These are phyloP conservation scores for Psittacula cyanocephala DNA, from an alignment of 2,113 vertebrate genomes.

Conservation along the genomic window DNA sequence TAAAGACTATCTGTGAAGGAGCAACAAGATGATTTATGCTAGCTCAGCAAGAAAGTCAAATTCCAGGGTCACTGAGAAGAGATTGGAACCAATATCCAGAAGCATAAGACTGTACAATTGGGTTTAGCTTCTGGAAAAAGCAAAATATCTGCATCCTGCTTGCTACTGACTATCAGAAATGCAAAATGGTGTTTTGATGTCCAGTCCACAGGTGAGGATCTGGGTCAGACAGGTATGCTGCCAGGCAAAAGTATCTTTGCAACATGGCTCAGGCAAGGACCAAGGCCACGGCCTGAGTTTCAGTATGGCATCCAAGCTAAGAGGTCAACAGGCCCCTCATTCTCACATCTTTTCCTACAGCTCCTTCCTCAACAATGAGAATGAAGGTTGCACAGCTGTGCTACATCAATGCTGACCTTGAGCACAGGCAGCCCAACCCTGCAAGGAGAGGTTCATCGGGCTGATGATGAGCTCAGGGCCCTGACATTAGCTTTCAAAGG, in stretches of 20 bases:
- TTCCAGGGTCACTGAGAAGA: neutral
- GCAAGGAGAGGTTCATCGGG: neutral
- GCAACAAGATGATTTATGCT: neutral
- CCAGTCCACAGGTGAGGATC: neutral
- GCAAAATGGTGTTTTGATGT: neutral
- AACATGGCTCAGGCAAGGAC: neutral
- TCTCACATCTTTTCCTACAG: accelerated
- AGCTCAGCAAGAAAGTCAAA: neutral
- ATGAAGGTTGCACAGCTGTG: neutral
- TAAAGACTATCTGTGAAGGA: neutral
- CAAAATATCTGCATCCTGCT: neutral
- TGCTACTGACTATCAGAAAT: neutral
- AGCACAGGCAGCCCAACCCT: neutral
- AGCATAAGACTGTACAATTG: neutral
- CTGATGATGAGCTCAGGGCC: neutral
- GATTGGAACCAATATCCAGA: neutral
- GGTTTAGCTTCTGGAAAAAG: neutral
- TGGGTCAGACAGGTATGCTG: accelerated
- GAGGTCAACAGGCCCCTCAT: neutral
- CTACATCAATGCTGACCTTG: neutral
- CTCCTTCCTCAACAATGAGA: neutral
- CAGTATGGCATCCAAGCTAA: neutral
- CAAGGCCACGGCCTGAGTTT: neutral
- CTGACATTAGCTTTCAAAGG: neutral
- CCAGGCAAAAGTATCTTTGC: accelerated